Evolutionary conservation across 2,797 vertebrate genomes (phyloP).

Genomic region (Cossypha heuglini): DNA sequence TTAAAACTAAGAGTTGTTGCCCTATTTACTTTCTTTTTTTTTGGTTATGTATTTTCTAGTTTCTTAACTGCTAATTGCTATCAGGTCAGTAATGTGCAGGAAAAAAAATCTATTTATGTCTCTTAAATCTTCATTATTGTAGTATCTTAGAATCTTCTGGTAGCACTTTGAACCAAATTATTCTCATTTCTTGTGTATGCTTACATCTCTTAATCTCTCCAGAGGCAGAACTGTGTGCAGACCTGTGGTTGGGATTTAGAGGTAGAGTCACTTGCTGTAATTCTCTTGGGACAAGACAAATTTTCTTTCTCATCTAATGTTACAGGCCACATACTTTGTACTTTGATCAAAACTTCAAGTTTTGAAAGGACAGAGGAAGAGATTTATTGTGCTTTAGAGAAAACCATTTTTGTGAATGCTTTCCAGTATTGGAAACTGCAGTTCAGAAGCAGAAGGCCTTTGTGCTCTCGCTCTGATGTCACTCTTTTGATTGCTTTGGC

Average conservation of each 20-base stretch:
- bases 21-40: neutral
- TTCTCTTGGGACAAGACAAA: neutral
- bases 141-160: neutral
- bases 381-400: neutral
- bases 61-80: neutral
- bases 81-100: neutral
- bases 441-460: neutral
- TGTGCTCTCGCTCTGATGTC: neutral
- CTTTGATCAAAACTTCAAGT: neutral
- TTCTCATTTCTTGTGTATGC: neutral
- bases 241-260: neutral
- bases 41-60: neutral
- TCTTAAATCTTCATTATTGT: neutral
- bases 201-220: neutral
- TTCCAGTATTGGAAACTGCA: neutral
- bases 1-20: neutral
- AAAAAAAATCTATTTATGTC: neutral
- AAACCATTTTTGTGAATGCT: neutral
- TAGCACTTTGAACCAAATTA: neutral
- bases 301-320: neutral
- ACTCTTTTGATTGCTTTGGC: neutral
- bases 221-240: neutral
- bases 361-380: neutral
- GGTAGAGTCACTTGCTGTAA: neutral
- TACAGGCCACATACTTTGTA: neutral